phyloP scores from a whole-genome alignment of 1,140 invertebrate species.

The Lerema accius region DNA sequence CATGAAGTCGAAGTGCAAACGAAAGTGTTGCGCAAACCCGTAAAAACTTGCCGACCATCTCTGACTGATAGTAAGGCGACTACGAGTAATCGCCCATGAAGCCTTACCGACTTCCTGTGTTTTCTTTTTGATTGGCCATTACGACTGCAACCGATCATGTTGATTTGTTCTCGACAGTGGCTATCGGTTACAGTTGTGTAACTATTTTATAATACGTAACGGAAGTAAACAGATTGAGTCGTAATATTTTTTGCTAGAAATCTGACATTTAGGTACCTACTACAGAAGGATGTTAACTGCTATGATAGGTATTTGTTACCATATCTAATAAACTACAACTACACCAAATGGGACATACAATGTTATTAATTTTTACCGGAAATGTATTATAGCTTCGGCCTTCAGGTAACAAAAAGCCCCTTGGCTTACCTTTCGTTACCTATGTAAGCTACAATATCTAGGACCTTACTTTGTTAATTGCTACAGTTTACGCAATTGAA shows the following conservation, averaged over 20 bases:
- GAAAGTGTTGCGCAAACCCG: conserved; percentile 47
- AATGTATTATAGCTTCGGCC: too few relatives aligned
- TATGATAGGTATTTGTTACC: too few relatives aligned
- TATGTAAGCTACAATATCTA: too few relatives aligned
- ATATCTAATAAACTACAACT: too few relatives aligned
- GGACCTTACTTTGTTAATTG: too few relatives aligned
- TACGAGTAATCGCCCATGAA: conserved; percentile 38
- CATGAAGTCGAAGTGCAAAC: conserved; percentile 40
- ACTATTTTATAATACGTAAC: conserved; percentile 5
- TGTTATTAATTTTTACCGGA: too few relatives aligned
- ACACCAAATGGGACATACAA: too few relatives aligned
- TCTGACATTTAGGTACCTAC: too few relatives aligned
- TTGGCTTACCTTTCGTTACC: too few relatives aligned
- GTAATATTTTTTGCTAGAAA: not conserved
- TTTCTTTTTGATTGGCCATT: conserved; percentile 30
- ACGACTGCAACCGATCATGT: conserved; percentile 13
- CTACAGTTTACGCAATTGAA: too few relatives aligned
- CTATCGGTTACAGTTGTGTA: not conserved
- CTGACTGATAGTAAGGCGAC: conserved; percentile 10
- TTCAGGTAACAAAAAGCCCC: too few relatives aligned
- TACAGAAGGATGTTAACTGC: too few relatives aligned
- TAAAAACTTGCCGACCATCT: conserved; percentile 40
- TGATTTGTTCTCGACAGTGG: conserved; percentile 4
- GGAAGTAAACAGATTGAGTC: not conserved
- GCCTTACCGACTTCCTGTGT: conserved; percentile 27